Conservation (phyloP, 1,140 invertebrate genomes). For the Conopomorpha cramerella region DNA sequence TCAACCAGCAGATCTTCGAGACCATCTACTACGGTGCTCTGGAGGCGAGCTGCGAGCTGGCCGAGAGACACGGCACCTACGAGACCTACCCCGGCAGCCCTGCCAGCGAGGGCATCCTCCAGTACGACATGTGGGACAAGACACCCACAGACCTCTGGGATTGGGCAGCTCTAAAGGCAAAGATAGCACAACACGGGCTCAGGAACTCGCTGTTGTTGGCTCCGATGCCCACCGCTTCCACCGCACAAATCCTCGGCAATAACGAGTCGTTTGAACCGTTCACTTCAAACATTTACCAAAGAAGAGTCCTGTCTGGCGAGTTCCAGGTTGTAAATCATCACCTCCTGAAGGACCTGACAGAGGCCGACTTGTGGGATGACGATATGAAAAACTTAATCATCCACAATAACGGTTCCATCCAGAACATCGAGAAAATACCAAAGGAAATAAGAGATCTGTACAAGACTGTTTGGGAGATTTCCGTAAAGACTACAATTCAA, state of each 20-base stretch:
- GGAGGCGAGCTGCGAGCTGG: conserved; percentile 95
- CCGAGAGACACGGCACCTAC: conserved; percentile 85
- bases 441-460: conserved; percentile 89
- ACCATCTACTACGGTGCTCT: conserved; percentile 97
- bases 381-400: conserved; percentile 97
- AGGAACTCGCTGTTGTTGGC: conserved; percentile 94
- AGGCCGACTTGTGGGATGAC: conserved; percentile 90
- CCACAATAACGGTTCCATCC: conserved; percentile 90
- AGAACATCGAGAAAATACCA: conserved; percentile 88
- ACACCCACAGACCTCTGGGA: conserved; percentile 89
- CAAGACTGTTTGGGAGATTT: conserved; percentile 99
- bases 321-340: conserved; percentile 96
- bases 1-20: conserved; percentile 98
- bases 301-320: conserved; percentile 91
- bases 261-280: conserved; percentile 99
- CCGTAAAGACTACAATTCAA: conserved; percentile 91
- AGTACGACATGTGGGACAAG: conserved; percentile 97
- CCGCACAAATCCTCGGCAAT: conserved; percentile 98
- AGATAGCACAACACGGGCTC: conserved; percentile 90
- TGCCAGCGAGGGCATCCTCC: conserved; percentile 93
- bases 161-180: conserved; percentile 83
- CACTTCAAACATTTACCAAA: conserved; percentile 95
- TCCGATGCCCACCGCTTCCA: conserved; percentile 99
- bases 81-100: conserved; percentile 91
- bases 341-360: conserved; percentile 90